Base-by-base conservation (phyloP, 2,888 invertebrate genomes). In the Lasioglossum vierecki region DNA sequence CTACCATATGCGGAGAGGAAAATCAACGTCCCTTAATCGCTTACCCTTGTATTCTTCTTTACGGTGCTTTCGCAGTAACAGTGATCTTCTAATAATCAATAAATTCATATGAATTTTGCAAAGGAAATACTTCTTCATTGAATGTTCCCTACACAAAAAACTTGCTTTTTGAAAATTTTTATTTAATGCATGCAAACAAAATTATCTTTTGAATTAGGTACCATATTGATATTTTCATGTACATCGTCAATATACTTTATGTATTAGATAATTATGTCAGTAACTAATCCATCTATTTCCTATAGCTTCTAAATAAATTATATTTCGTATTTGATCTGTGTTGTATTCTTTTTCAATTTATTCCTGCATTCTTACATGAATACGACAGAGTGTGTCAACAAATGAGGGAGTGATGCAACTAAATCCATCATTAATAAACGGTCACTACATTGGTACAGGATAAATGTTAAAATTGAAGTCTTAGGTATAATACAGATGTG, bases 11-110 rank as follows among this genome's bases (percentile, higher is more conserved):
- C 26, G 97, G 97, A 72, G 98, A 99, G 96, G 96, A 97, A 87
- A 97, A 98, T 91, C 98, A 98, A 94, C 97, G 98, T 92, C 97
- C 97, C 22, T 95, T 98, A 1, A 97, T 98, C 91, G 99, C 98
- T 60, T 99, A 99, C 95, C 99, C 99, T 0, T 99, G 99, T 96
- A 97, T 98, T 83, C 96, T 99, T 87, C 97, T 99, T 46, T 99
- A 98, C 95, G 98, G 98, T 75, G 98, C 99, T 1, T 99, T 99
- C 96, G 98, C 98, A 70, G 96, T 99, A 79, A 96, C 99, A 91
- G 98, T 99, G 76, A 96, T 99, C 85, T 99, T 99, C 96, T 99
- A 96, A 66, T 18, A 53, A 68, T 0, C 57, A 53, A 8, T 13
- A 1, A 53, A 30, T 44, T 49, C 44, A 15, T 41, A n/a, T 68